phyloP scores from a whole-genome alignment of 2,888 invertebrate genomes.

The Bellardia bayeri region DNA sequence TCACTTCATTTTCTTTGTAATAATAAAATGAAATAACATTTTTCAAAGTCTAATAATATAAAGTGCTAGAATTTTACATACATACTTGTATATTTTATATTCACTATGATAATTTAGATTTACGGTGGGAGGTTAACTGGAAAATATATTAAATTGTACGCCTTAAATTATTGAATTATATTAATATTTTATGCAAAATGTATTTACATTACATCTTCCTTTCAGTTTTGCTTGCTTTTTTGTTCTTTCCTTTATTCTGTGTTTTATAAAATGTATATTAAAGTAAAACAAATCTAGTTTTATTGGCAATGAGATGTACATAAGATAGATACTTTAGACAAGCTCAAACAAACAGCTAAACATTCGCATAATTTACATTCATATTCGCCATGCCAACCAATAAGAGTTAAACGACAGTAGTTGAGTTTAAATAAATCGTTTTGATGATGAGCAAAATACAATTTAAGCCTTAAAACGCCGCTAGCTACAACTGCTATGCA shows the following conservation, averaged over 20 bases:
- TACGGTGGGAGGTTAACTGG: background rate
- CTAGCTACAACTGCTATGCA: constrained; percentile 34
- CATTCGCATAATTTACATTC: constrained; percentile 37
- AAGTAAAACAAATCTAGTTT: constrained; percentile 42
- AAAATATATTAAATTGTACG: background rate
- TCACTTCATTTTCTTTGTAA: background rate
- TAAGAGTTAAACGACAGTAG: constrained; percentile 34
- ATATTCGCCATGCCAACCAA: constrained; percentile 25
- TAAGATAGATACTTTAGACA: constrained; percentile 3
- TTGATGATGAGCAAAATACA: constrained; percentile 71
- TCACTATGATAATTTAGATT: background rate
- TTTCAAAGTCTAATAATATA: background rate
- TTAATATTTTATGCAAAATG: constrained; percentile 41
- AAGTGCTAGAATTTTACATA: background rate
- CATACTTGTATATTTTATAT: background rate
- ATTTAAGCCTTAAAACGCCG: constrained; percentile 69
- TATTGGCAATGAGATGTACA: constrained; percentile 33
- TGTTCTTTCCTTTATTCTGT: background rate
- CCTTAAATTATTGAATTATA: constrained; percentile 40
- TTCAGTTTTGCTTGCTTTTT: background rate
- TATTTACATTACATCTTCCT: background rate
- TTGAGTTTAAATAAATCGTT: constrained; percentile 68
- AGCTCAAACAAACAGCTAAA: background rate
- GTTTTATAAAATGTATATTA: background rate
- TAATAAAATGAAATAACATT: background rate